A percentile compares a stretch with the other conserved stretches of the same genome.
phyloP scores from a whole-genome alignment of 2,797 vertebrate species.

The Enteromius fasciolatus region DNA sequence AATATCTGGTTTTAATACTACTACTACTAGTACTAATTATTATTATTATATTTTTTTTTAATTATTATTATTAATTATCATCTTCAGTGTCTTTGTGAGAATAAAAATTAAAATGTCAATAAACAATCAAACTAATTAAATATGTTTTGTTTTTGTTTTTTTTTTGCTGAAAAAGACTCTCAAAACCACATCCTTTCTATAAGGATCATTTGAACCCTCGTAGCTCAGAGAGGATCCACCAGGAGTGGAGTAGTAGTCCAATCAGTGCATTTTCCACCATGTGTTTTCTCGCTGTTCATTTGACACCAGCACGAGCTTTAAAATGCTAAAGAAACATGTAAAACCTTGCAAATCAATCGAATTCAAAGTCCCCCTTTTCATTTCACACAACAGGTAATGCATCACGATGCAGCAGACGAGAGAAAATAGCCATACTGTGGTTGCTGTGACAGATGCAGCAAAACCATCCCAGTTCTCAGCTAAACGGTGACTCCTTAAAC shows the following conservation, averaged over 20 bases:
- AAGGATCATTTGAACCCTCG: not conserved
- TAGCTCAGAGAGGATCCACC: slow-evolving; percentile 7
- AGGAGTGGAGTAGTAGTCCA: not conserved
- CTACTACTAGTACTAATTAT: no score
- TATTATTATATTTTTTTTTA: not conserved
- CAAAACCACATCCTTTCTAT: not conserved
- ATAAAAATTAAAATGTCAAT: not conserved
- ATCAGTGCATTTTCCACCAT: slow-evolving; percentile 7
- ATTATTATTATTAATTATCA: not conserved
- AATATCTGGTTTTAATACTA: no score
- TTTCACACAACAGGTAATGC: slow-evolving; percentile 19
- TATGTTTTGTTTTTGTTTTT: no score
- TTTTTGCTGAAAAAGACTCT: not conserved
- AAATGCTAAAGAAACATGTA: slow-evolving; percentile 22
- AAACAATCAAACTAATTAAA: no score
- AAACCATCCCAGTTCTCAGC: slow-evolving; percentile 42
- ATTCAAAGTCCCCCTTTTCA: slow-evolving; percentile 19
- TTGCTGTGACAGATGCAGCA: slow-evolving; percentile 36
- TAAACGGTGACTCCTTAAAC: slow-evolving; percentile 41
- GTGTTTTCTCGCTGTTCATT: slow-evolving; percentile 10
- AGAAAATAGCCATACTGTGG: slow-evolving; percentile 38
- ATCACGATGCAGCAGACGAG: slow-evolving; percentile 27
- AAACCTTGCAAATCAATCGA: slow-evolving; percentile 26
- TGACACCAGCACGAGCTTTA: slow-evolving; percentile 5
- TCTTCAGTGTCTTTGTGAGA: no score